phyloP scores from a whole-genome alignment of 2,888 invertebrate species.

The Limnephilus lunatus region DNA sequence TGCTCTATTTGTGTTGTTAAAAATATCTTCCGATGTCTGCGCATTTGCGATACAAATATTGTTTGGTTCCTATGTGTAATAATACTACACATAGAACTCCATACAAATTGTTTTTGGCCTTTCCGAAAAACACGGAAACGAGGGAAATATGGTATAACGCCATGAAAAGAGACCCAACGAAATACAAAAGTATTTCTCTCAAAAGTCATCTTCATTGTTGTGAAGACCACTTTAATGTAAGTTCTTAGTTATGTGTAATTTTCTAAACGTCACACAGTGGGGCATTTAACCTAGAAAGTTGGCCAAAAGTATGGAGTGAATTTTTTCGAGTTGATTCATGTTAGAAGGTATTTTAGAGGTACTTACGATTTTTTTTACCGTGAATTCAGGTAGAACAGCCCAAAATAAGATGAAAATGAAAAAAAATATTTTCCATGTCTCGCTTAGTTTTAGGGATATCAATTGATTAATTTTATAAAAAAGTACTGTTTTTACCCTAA shows the following conservation, averaged over 20 bases:
- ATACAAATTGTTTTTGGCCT: neutral
- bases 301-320: no score
- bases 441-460: no score
- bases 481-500: no score
- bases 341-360: no score
- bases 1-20: neutral
- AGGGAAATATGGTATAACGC: neutral
- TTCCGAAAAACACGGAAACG: neutral
- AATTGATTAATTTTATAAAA: no score
- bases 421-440: no score
- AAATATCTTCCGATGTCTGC: neutral
- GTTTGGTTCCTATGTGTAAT: slow-evolving; percentile 15
- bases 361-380: no score
- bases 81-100: slow-evolving; percentile 11
- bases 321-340: no score
- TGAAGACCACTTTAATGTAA: slow-evolving; percentile 40
- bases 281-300: no score
- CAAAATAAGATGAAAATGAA: no score
- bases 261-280: no score
- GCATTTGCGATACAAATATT: neutral
- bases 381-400: no score
- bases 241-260: neutral
- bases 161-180: neutral
- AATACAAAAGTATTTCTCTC: neutral
- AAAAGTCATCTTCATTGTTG: slow-evolving; percentile 20